These are phyloP conservation scores for Campylomormyrus numenius DNA, from an alignment of 2,113 vertebrate species.

Conservation along the genomic window DNA sequence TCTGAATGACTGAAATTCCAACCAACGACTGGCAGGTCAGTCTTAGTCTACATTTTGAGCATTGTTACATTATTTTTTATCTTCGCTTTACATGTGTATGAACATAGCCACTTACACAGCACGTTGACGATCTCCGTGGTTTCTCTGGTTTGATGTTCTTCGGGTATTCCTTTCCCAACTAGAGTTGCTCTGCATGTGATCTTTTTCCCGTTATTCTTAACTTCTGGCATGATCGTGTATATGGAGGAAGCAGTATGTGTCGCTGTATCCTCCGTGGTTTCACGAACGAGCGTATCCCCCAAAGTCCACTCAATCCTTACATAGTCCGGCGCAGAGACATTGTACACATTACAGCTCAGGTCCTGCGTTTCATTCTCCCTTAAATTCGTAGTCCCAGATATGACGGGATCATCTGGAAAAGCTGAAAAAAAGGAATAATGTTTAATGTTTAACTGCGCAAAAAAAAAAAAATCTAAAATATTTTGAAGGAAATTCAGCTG, in stretches of 20 bases:
- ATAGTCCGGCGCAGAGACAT: conserved; percentile 33
- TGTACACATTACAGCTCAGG: conserved; percentile 44
- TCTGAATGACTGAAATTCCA: background rate
- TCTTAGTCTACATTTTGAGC: background rate
- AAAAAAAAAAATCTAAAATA: background rate
- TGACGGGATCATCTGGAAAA: conserved; percentile 46
- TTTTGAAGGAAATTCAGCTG: background rate
- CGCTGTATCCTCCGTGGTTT: background rate
- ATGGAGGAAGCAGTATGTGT: background rate
- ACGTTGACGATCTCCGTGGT: conserved; percentile 31
- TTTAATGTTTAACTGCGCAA: background rate
- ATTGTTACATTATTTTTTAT: background rate
- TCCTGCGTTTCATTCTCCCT: conserved; percentile 27
- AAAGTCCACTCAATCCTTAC: conserved; percentile 45
- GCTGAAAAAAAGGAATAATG: conserved; percentile 37
- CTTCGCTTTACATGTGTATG: background rate
- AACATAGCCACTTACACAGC: conserved; percentile 44
- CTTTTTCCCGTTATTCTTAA: conserved; percentile 14
- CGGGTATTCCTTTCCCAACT: conserved; percentile 27
- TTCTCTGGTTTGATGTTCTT: conserved; percentile 32
- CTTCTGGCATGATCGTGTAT: conserved; percentile 33
- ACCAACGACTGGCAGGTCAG: background rate
- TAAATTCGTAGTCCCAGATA: conserved; percentile 40
- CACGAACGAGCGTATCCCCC: conserved; percentile 26
- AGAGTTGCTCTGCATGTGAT: conserved; percentile 51